Base-by-base conservation (phyloP, 2,797 vertebrate species). In the Botia almorhae region DNA sequence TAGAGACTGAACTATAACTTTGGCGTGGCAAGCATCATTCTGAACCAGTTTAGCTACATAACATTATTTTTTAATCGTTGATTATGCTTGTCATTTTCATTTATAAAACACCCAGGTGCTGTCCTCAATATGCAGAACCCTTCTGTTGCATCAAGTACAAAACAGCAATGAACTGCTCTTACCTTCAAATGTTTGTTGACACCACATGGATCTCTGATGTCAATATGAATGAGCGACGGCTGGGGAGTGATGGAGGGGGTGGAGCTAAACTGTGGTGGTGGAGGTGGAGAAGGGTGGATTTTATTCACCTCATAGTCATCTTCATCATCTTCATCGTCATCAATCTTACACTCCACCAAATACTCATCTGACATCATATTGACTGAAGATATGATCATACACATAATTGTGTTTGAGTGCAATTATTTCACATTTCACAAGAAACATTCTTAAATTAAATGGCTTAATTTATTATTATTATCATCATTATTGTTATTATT, bases 141-240 rank as follows among this genome's bases (percentile, higher is more conserved):
- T 13, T 11, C 3, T 14, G 26, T 13, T 23, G 58, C 4, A 60
- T 60, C 12, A 21, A 60, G 55, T 56, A 56, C 19, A 23, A 19
- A 21, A 58, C 55, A 43, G 11, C 19, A 61, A 23, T 21, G 21
- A 13, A 14, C 21, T 58, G 23, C n/a, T 12, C 11, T n/a, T 58
- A 93, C 93, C 94, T 94, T 93, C 5, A 95, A 89, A 85, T 95
- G 93, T 80, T 87, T 87, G 88, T 95, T 95, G 85, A 95, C 91
- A 17, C 91, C 91, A 7, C 78, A 85, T 3, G 93, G 94, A 85
- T 95, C 94, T 82, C 95, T 92, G 85, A 33, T 91, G 76, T 88
- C 86, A 4, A 84, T 63, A 4, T 0, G 51, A 46, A 33, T 69
- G 3, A 75, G 81, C 2, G 87, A 87, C 0, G 70, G 70, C 33